Evolutionary conservation across 1,140 invertebrate species (phyloP).

Genomic region (Orius laevigatus): DNA sequence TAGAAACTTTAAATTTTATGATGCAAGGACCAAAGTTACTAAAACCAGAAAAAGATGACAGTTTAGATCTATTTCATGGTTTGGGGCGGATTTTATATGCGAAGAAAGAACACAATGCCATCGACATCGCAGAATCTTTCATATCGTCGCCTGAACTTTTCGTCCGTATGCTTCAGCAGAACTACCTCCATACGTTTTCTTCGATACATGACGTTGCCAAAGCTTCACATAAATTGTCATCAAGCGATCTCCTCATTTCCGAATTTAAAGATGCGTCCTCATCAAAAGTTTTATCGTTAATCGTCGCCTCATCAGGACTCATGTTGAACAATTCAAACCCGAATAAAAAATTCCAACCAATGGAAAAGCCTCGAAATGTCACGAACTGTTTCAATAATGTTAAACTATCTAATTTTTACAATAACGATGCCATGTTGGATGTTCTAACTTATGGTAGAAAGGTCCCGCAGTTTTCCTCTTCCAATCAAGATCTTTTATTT

Average conservation of each 20-base stretch:
- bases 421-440: too few relatives aligned
- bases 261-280: constrained; percentile 1
- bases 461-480: too few relatives aligned
- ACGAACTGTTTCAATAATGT: too few relatives aligned
- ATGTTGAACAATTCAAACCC: too few relatives aligned
- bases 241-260: constrained; percentile 5
- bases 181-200: constrained; percentile 14
- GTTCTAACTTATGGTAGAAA: too few relatives aligned
- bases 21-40: background rate
- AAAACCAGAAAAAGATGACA: constrained; percentile 3
- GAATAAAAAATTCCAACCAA: too few relatives aligned
- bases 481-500: too few relatives aligned
- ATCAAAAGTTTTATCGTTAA: background rate
- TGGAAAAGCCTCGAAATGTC: too few relatives aligned
- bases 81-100: constrained; percentile 12
- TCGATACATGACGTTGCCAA: constrained; percentile 3
- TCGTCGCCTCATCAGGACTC: background rate
- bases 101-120: constrained; percentile 8
- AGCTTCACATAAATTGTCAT: background rate
- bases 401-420: too few relatives aligned
- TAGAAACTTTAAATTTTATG: constrained; percentile 8
- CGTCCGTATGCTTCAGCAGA: constrained; percentile 14
- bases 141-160: constrained; percentile 6
- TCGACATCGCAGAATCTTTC: constrained; percentile 7
- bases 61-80: constrained; percentile 14